phyloP scores from a whole-genome alignment of 2,888 invertebrate genomes.

The Agrotis ipsilon region DNA sequence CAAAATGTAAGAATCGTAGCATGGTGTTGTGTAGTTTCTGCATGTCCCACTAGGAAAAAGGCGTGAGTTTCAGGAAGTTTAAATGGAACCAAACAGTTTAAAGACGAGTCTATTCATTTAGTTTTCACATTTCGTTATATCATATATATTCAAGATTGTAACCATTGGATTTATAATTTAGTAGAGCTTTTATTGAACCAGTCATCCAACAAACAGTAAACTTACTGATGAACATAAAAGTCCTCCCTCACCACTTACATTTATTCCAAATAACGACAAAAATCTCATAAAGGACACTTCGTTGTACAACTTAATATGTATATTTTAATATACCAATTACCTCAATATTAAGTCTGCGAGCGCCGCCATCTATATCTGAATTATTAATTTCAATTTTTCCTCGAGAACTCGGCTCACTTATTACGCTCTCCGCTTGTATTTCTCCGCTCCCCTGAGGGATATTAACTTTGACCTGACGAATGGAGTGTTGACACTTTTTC shows the following conservation, averaged over 20 bases:
- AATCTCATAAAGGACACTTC: constrained; percentile 27
- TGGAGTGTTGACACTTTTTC: constrained; percentile 69
- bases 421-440: constrained; percentile 65
- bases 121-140: too few species aligned
- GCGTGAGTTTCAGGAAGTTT: too few species aligned
- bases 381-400: constrained; percentile 80
- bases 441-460: constrained; percentile 59
- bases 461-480: constrained; percentile 69
- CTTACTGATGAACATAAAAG: background rate
- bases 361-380: constrained; percentile 68
- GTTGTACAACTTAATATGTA: constrained; percentile 52
- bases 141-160: too few species aligned
- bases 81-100: too few species aligned
- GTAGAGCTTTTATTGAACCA: too few species aligned
- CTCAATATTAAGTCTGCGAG: constrained; percentile 58
- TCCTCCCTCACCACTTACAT: background rate
- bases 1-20: background rate
- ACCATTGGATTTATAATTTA: too few species aligned
- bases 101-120: too few species aligned
- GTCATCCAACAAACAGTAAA: background rate
- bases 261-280: constrained; percentile 14
- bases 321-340: constrained; percentile 67
- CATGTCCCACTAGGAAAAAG: background rate
- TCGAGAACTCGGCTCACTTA: constrained; percentile 70
- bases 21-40: background rate